Percentiles rank a stretch among this genome's conserved stretches.
These are phyloP conservation scores for Clostera curtula DNA, from an alignment of 2,888 invertebrate genomes.

Conservation along the genomic window DNA sequence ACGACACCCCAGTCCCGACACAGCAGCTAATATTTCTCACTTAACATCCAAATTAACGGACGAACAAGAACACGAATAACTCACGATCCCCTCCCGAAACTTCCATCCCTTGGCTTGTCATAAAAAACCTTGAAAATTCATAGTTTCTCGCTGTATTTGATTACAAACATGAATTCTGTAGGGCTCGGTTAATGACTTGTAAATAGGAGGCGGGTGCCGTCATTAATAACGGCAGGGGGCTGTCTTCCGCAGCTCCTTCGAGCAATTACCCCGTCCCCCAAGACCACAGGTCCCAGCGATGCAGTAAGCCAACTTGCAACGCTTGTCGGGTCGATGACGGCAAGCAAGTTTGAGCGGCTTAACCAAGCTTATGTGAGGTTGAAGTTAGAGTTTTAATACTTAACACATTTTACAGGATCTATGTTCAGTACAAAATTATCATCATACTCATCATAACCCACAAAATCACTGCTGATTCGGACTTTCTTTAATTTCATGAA, in stretches of 20 bases:
- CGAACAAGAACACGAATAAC: too few species aligned
- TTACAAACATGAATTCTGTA: conserved; percentile 37
- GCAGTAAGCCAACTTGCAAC: conserved; percentile 8
- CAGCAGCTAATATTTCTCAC: too few species aligned
- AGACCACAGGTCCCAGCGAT: conserved; percentile 6
- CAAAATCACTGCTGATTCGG: too few species aligned
- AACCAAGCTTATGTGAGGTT: too few species aligned
- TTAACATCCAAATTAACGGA: too few species aligned
- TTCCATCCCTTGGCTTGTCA: too few species aligned
- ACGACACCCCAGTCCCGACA: too few species aligned
- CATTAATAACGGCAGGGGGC: conserved; percentile 41
- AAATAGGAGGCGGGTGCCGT: conserved; percentile 40
- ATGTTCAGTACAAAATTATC: too few species aligned
- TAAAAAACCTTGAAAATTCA: conserved; percentile 21
- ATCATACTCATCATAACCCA: too few species aligned
- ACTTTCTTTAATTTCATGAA: too few species aligned
- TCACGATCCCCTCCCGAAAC: conserved; percentile 1
- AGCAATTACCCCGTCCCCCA: conserved; percentile 47
- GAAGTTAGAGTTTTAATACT: too few species aligned
- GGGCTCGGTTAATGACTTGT: conserved; percentile 47
- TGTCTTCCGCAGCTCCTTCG: conserved; percentile 59
- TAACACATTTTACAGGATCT: too few species aligned
- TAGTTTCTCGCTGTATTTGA: conserved; percentile 33
- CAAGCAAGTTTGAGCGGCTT: not conserved
- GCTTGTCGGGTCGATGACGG: not conserved